These are phyloP conservation scores for Aurelia aurita complex sp. Pacific DNA, from an alignment of 30 jellyfish, hydroid and myxozoan genomes.

Conservation along the genomic window DNA sequence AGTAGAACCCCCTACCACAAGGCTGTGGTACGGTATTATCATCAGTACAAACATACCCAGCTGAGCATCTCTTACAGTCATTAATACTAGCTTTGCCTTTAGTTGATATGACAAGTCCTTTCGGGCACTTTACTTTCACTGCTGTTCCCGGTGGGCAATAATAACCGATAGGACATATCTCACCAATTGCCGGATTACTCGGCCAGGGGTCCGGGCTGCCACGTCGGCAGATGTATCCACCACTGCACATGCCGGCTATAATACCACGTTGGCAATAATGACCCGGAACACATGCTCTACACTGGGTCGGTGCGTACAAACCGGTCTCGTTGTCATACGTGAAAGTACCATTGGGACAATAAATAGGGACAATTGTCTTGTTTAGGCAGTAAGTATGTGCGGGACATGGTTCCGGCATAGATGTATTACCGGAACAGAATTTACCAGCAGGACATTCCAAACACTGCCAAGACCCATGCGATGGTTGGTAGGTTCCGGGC, in stretches of 20 bases:
- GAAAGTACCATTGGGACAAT: conserved; percentile 96
- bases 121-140: conserved; percentile 91
- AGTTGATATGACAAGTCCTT: conserved; percentile 75
- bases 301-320: conserved; percentile 63
- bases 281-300: conserved; percentile 90
- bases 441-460: conserved; percentile 84
- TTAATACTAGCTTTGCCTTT: conserved; percentile 71
- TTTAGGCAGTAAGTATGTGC: conserved; percentile 75
- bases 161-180: conserved; percentile 87
- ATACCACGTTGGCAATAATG: conserved; percentile 82
- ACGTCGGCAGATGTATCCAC: conserved; percentile 69
- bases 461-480: conserved; percentile 66
- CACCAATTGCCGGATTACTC: conserved; percentile 52
- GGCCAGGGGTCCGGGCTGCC: conserved; percentile 85
- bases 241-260: conserved; percentile 75
- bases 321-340: conserved; percentile 80
- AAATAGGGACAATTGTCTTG: conserved; percentile 71
- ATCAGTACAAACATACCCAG: conserved; percentile 86
- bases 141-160: conserved; percentile 96
- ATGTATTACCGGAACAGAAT: conserved; percentile 86
- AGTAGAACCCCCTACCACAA: conserved; percentile 87
- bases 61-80: conserved; percentile 91
- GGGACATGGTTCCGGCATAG: conserved; percentile 89
- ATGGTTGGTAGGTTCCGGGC: conserved; percentile 93
- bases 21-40: conserved; percentile 88